These are phyloP conservation scores for Anastrepha obliqua DNA, from an alignment of 1,140 invertebrate species.

Conservation along the genomic window DNA sequence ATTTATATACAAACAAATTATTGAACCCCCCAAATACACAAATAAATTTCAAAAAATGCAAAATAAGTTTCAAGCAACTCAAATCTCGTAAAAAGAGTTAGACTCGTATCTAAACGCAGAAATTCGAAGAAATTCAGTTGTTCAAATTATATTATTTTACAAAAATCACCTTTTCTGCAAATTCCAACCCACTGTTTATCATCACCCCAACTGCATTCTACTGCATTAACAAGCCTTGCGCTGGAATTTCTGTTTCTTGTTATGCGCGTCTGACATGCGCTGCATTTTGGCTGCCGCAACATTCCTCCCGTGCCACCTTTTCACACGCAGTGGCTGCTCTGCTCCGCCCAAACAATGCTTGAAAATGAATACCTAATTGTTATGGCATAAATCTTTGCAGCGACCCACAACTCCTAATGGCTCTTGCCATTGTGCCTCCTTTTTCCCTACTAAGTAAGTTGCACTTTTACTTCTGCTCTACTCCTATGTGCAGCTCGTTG, in stretches of 20 bases:
- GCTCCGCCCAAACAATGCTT: slow-evolving; percentile 22
- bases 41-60: no score
- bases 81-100: no score
- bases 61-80: no score
- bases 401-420: not conserved
- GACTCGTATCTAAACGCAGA: no score
- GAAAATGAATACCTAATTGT: not conserved
- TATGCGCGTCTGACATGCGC: slow-evolving; percentile 21
- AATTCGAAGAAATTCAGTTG: no score
- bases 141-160: no score
- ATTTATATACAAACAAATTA: no score
- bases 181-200: not conserved
- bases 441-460: not conserved
- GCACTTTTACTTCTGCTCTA: not conserved
- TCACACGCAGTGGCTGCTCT: not conserved
- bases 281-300: not conserved
- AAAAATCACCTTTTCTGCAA: no score
- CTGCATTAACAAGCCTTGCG: not conserved
- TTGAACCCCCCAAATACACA: no score
- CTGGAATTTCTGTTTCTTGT: slow-evolving; percentile 46
- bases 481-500: no score
- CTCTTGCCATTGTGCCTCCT: not conserved
- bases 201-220: not conserved
- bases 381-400: not conserved
- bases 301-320: not conserved